A percentile compares a stretch with the other conserved stretches of the same genome.
Evolutionary conservation across 2,888 invertebrate genomes (phyloP).

Genomic region (Fissipunctia ypsillon): DNA sequence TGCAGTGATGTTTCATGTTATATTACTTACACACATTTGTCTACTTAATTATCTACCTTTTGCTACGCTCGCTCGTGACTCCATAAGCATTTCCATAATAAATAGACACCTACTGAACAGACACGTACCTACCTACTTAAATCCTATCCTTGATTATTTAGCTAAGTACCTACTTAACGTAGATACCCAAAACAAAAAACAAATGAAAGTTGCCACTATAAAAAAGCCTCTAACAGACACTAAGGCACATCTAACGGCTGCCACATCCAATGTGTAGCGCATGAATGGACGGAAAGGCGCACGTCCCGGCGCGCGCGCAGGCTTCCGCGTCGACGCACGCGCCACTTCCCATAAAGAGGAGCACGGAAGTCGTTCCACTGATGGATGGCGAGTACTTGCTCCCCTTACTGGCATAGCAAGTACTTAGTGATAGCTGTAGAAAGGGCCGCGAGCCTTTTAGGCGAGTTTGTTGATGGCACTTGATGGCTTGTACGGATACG

Average conservation of each 20-base stretch:
- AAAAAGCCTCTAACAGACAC: constrained; percentile 19
- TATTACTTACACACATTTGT: too few species aligned
- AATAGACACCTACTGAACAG: too few species aligned
- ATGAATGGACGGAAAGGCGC: constrained; percentile 57
- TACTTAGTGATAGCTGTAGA: constrained; percentile 44
- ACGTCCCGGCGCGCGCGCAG: constrained; percentile 50
- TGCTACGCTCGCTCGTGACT: too few species aligned
- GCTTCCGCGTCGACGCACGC: constrained; percentile 68
- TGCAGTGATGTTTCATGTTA: too few species aligned
- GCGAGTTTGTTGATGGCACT: constrained; percentile 23
- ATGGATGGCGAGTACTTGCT: constrained; percentile 56
- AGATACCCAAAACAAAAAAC: constrained; percentile 17
- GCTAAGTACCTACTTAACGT: background rate
- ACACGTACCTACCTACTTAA: too few species aligned
- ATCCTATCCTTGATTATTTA: background rate
- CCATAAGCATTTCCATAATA: too few species aligned
- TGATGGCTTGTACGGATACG: constrained; percentile 25
- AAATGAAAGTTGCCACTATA: constrained; percentile 29
- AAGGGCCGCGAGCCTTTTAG: constrained; percentile 50
- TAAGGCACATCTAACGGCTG: constrained; percentile 21
- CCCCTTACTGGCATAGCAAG: constrained; percentile 56
- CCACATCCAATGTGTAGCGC: constrained; percentile 50
- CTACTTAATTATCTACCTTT: too few species aligned
- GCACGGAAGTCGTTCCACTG: constrained; percentile 71
- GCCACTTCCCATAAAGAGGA: constrained; percentile 72